A percentile compares a stretch with the other conserved stretches of the same genome.
Conservation (phyloP, 2,113 vertebrate genomes). For the Orycteropus afer region DNA sequence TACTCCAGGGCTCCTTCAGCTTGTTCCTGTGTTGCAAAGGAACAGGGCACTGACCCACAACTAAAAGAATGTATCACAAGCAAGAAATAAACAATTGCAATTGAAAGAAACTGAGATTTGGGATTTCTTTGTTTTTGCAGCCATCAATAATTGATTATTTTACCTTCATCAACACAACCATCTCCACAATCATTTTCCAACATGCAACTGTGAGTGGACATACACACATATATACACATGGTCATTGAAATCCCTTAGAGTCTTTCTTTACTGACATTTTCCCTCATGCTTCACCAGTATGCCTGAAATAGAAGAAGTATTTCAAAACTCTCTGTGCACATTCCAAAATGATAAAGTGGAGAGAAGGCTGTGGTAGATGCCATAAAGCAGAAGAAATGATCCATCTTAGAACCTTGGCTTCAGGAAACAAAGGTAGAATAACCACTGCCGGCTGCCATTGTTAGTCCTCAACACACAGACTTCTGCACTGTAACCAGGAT, state of each 20-base stretch:
- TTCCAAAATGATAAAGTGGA: neutral
- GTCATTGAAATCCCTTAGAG: neutral
- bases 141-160: neutral
- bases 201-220: neutral
- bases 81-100: neutral
- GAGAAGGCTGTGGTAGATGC: neutral
- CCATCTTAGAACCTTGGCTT: neutral
- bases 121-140: neutral
- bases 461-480: neutral
- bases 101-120: neutral
- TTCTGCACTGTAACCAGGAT: neutral
- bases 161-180: neutral
- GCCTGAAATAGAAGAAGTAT: constrained; percentile 12
- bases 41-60: too few species aligned
- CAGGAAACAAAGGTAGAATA: neutral
- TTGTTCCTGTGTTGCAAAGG: neutral
- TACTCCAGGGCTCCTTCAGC: neutral
- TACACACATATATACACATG: neutral
- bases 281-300: neutral
- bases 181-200: neutral
- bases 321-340: neutral
- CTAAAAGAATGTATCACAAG: rapidly evolving
- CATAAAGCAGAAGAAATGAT: neutral
- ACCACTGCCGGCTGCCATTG: rapidly evolving
- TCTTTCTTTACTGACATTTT: neutral